Evolutionary conservation across 2,797 vertebrate species (phyloP).

Genomic region (Anguilla pacifica): DNA sequence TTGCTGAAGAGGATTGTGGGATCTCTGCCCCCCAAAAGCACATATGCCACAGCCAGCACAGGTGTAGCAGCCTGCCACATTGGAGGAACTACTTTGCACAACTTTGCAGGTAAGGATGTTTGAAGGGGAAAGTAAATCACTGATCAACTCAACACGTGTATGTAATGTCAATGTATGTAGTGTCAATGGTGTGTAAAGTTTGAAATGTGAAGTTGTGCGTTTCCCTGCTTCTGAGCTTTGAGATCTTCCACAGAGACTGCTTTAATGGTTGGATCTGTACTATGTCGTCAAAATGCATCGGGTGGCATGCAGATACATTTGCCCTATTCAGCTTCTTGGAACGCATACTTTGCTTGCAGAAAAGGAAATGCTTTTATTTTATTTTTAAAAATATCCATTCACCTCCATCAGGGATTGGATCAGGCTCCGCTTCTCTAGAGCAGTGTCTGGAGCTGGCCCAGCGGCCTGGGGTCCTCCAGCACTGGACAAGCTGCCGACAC

Average conservation of each 20-base stretch:
- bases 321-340: not conserved
- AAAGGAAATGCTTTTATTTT: not conserved
- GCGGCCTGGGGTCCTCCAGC: conserved; percentile 82
- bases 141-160: not conserved
- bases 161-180: no score
- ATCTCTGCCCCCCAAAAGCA: conserved; percentile 89
- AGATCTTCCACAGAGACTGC: not conserved
- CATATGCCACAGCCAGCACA: conserved; percentile 92
- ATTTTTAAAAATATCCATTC: not conserved
- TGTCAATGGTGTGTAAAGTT: no score
- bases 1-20: conserved; percentile 90
- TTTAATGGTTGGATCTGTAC: not conserved
- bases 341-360: not conserved
- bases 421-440: conserved; percentile 85
- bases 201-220: not conserved
- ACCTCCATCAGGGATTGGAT: conserved; percentile 82
- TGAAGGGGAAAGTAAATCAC: not conserved
- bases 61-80: conserved; percentile 95
- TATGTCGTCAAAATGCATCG: not conserved
- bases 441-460: conserved; percentile 91
- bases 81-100: conserved; percentile 90
- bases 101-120: conserved; percentile 82
- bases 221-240: not conserved
- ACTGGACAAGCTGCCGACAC: conserved; percentile 88
- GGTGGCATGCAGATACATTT: not conserved